A percentile compares a stretch with the other conserved stretches of the same genome.
Evolutionary conservation across 2,888 invertebrate species (phyloP).

Genomic region (Dinocampus coccinellae): DNA sequence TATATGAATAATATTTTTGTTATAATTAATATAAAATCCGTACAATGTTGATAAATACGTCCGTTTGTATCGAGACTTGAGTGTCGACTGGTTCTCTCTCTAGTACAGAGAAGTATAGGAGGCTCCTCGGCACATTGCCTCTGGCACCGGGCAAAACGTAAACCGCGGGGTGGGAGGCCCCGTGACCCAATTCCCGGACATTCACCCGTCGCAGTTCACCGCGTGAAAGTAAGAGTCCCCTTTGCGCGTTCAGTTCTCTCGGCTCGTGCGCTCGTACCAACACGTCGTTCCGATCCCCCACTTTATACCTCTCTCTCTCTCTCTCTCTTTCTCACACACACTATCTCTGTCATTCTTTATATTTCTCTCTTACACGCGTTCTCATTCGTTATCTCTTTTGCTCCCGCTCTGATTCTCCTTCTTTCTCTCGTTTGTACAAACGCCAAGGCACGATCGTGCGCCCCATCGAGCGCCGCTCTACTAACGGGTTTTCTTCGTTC

Average conservation of each 20-base stretch:
- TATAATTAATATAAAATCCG: slow-evolving; percentile 27
- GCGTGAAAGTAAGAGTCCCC: slow-evolving; percentile 77
- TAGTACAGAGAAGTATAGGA: slow-evolving; percentile 64
- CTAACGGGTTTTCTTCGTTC: slow-evolving; percentile 63
- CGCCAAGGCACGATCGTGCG: slow-evolving; percentile 48
- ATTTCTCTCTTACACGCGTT: too few species aligned
- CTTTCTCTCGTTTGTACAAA: slow-evolving; percentile 40
- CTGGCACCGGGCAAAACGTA: slow-evolving; percentile 63
- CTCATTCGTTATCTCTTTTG: too few species aligned
- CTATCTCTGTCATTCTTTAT: too few species aligned
- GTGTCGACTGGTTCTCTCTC: slow-evolving; percentile 67
- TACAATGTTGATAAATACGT: too few species aligned
- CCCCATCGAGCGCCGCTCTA: slow-evolving; percentile 59
- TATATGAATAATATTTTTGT: not conserved
- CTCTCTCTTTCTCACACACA: slow-evolving; percentile 45
- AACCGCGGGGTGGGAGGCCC: slow-evolving; percentile 70
- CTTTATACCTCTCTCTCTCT: slow-evolving; percentile 34
- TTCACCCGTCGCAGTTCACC: slow-evolving; percentile 78
- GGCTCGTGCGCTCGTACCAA: slow-evolving; percentile 45
- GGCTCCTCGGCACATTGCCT: slow-evolving; percentile 73
- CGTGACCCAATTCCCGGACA: slow-evolving; percentile 85
- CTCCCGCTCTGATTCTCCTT: slow-evolving; percentile 44
- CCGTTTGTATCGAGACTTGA: slow-evolving; percentile 67
- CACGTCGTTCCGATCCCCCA: slow-evolving; percentile 35
- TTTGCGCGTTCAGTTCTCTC: slow-evolving; percentile 52